Evolutionary conservation across 64 coral and sea anemone species (phyloP), one percentile per base, ranked within the genome.

Genomic region (Stylophora pistillata): DNA sequence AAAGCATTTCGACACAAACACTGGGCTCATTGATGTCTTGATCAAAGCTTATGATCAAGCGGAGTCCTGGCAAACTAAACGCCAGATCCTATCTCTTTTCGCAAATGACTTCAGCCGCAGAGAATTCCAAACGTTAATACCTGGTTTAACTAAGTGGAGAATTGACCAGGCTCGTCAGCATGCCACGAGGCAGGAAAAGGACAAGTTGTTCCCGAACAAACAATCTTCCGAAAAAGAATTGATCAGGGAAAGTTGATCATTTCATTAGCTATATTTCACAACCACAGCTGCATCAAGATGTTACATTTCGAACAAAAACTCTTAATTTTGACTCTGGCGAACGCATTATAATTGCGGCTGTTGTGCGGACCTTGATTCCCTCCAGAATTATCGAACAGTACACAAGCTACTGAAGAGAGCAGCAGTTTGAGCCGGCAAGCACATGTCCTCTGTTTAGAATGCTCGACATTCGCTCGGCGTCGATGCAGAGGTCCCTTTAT

Each of bases 381-480:
- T 57, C 88, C 21, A 13, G 78, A 61, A 90, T 83, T 54, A 82
- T 89, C 30, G 17, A 78, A 70, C 87, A 89, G 65, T 78, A 79
- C 64, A 33, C 25, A 54, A 26, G 1, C 13, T 73, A 74, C 23
- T 90, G 89, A 26, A 32, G 26, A 61, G 61, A 90, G 10, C 64
- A 74, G 33, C 32, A 63, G 61, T 89, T 89, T 71, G 61, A 89
- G 27, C 37, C 87, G 0, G 86, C 73, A 52, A 55, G 86, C 20
- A 18, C 47, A 23, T 6, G 86, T 15, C 58, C 47, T 12, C 47
- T 87, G 55, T 87, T 47, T 47, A 47, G 37, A 47, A 47, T 47
- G 37, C 37, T 47, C 37, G 37, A 47, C 37, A 47, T 47, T 47
- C 7, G 0, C 37, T 47, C 37, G 7, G 37, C 37, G 6, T 41